Evolutionary conservation across 1,140 invertebrate species (phyloP).

Genomic region (Uloborus diversus): DNA sequence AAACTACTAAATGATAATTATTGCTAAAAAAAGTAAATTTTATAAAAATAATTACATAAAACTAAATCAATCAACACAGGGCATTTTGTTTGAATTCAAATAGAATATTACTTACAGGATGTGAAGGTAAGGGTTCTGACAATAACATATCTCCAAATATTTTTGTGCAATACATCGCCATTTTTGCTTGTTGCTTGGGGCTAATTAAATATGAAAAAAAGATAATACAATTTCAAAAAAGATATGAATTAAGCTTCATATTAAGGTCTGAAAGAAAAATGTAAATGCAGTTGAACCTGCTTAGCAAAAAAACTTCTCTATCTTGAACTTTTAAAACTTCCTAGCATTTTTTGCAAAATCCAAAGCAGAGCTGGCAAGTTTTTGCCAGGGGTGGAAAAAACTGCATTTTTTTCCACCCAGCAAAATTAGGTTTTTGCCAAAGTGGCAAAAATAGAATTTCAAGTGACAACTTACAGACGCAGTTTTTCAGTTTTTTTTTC

Average conservation of each 20-base stretch:
- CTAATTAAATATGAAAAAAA: conserved; percentile 21
- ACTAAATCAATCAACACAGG: neutral
- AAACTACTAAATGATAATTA: neutral
- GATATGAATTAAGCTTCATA: neutral
- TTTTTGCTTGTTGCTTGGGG: conserved; percentile 92
- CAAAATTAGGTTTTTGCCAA: too few species aligned
- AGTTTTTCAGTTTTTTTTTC: too few species aligned
- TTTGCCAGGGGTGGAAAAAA: too few species aligned
- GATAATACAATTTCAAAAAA: neutral
- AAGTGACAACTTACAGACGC: too few species aligned
- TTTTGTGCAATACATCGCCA: conserved; percentile 94
- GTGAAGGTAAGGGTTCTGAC: conserved; percentile 84
- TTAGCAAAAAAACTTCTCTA: too few species aligned
- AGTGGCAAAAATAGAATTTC: too few species aligned
- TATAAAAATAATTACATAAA: neutral
- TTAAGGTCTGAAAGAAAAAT: too few species aligned
- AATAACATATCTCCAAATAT: conserved; percentile 96
- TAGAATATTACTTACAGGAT: conserved; percentile 68
- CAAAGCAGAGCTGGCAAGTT: too few species aligned
- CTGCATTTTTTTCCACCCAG: too few species aligned
- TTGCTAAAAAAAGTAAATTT: neutral
- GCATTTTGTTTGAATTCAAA: neutral
- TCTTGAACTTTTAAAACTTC: too few species aligned
- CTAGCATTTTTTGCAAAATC: too few species aligned
- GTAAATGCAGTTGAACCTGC: too few species aligned